Evolutionary conservation across 2,888 invertebrate species (phyloP).

Genomic region (Microplitis deprimator): DNA sequence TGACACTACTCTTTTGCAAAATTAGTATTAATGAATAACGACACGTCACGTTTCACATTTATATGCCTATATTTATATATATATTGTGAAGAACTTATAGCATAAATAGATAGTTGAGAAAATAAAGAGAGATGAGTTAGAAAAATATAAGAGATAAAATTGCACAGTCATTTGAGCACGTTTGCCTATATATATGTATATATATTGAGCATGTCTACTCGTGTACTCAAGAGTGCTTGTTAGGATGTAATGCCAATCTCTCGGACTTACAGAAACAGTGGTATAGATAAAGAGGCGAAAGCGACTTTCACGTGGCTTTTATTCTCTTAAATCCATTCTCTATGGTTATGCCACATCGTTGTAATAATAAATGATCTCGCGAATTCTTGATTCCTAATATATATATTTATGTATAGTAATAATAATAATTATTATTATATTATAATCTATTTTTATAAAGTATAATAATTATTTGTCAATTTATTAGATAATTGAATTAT

Average conservation of each 20-base stretch:
- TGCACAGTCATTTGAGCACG: conserved; percentile 20
- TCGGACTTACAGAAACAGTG: conserved; percentile 11
- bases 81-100: neutral
- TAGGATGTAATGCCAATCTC: conserved; percentile 34
- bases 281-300: conserved; percentile 27
- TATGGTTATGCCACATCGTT: neutral
- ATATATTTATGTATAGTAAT: neutral
- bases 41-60: conserved; percentile 22
- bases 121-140: neutral
- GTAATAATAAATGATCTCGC: neutral
- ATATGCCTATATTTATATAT: neutral
- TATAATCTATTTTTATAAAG: no score
- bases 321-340: conserved; percentile 13
- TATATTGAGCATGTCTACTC: neutral
- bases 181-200: neutral
- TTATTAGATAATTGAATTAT: no score
- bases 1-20: conserved; percentile 30
- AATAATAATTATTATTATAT: no score
- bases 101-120: neutral
- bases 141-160: neutral
- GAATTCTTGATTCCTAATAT: neutral
- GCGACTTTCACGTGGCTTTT: conserved; percentile 40
- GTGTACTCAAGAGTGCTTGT: conserved; percentile 28
- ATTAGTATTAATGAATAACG: conserved; percentile 32
- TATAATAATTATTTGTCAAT: no score